These are phyloP conservation scores for Sciaenops ocellatus DNA, from an alignment of 2,797 vertebrate species.

Conservation along the genomic window DNA sequence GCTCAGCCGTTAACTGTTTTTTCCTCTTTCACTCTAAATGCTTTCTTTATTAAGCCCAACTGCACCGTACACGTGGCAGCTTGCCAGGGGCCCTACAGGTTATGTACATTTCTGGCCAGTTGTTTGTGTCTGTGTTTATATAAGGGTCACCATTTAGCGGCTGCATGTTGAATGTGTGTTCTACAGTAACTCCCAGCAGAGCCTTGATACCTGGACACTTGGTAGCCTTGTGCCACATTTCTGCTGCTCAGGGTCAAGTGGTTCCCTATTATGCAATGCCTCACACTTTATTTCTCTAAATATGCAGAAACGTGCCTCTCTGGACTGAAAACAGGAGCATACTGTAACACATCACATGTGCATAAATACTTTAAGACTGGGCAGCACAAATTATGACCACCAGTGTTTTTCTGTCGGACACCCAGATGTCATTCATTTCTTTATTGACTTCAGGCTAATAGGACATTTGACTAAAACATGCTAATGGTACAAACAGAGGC, in stretches of 20 bases:
- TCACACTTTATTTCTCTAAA: conserved; percentile 16
- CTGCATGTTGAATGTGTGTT: conserved; percentile 74
- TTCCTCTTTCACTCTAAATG: conserved; percentile 66
- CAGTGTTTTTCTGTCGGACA: not conserved
- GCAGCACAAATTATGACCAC: not conserved
- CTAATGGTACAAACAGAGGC: not conserved
- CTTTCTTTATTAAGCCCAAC: conserved; percentile 73
- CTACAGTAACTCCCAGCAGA: conserved; percentile 51
- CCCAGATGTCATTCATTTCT: not conserved
- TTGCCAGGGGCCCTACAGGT: conserved; percentile 57
- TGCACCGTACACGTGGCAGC: conserved; percentile 46
- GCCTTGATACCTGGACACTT: conserved; percentile 57
- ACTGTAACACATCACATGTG: not conserved
- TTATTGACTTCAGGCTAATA: not conserved
- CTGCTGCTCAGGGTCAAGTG: conserved; percentile 39
- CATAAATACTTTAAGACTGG: not conserved
- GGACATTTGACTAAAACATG: not conserved
- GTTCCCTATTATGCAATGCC: conserved; percentile 45
- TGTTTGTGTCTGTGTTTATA: conserved; percentile 65
- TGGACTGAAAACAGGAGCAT: not conserved
- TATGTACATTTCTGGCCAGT: conserved; percentile 54
- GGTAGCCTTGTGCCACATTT: conserved; percentile 72
- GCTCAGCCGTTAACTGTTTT: conserved; percentile 44
- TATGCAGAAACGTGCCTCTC: conserved; percentile 16
- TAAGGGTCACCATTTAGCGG: conserved; percentile 61